Base-by-base conservation (phyloP, 64 coral and sea anemone genomes). In the Trachythela sp. region DNA sequence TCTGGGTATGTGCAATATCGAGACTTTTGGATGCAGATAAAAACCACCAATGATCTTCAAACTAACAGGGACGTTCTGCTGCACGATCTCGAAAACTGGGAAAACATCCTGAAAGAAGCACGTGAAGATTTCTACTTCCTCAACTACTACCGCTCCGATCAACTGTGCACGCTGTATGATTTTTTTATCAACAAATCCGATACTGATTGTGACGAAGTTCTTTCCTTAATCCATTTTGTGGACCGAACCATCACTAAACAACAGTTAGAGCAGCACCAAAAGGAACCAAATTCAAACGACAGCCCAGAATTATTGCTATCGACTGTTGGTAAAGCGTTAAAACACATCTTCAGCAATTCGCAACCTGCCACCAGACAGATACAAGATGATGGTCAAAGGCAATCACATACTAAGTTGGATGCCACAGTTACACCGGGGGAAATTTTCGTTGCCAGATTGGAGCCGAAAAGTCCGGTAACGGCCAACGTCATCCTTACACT, bases 91-190 rank as follows among this genome's bases (percentile, higher is more conserved):
- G 77, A 70, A 30, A 22, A 84, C 13, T 95, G 94, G 94, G 56
- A 93, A 67, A 39, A 40, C 0, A 29, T 91, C n/a, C 34, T 95
- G 38, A 38, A n/a, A 2, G 24, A 24, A 48, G 83, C 92, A 27
- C 91, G 92, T 22, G 7, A 95, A 54, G 9, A 93, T 27, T 32
- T 90, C 49, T 91, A 88, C 86, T 96, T 86, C 45, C 84, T 96
- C 18, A 97, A 97, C 54, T 97, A 84, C 77, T 97, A 93, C n/a
- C 92, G 93, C 38, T 86, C 94, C 9, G 90, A 89, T 83, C 90
- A 95, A 54, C 90, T 95, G 30, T 92, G 87, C 86, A 91, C 22
- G 45, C 59, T 88, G 34, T n/a, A 83, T n/a, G 86, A 83, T 7
- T 77, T 87, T 17, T 92, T 92, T 49, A 75, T 68, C 13, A 75